Evolutionary conservation across 2,113 vertebrate genomes (phyloP).

Genomic region (Lasiurus borealis): DNA sequence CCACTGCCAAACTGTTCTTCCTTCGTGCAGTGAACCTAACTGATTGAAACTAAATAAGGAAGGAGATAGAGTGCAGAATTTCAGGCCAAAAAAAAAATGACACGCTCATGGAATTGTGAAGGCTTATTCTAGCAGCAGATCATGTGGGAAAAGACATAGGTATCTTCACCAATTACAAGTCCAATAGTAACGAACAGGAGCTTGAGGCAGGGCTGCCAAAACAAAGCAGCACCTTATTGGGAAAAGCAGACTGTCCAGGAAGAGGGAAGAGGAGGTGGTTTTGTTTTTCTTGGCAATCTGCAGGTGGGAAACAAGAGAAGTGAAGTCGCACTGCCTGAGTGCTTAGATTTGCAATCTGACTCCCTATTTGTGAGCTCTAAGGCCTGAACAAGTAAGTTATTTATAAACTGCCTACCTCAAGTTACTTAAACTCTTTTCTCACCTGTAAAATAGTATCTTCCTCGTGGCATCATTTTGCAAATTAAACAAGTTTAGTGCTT

Average conservation of each 20-base stretch:
- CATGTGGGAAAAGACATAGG: not conserved
- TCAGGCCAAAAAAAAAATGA: not conserved
- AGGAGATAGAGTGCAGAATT: not conserved
- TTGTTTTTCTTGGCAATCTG: not conserved
- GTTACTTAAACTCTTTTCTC: not conserved
- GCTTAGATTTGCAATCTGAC: not conserved
- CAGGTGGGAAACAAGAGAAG: not conserved
- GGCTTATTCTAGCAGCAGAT: not conserved
- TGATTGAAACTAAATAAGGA: not conserved
- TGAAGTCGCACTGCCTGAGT: not conserved
- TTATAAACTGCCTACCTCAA: not conserved
- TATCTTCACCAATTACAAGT: not conserved
- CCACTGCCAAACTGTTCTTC: not conserved
- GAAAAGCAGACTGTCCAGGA: not conserved
- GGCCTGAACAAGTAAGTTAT: not conserved
- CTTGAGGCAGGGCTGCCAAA: not conserved
- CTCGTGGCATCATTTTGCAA: not conserved
- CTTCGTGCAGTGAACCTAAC: not conserved
- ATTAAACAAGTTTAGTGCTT: slow-evolving; percentile 11
- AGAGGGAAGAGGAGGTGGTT: not conserved
- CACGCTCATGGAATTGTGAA: not conserved
- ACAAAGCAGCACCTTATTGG: not conserved
- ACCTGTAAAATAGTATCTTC: not conserved
- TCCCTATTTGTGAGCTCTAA: not conserved
- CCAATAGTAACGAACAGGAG: not conserved